Evolutionary conservation across 1,140 invertebrate genomes (phyloP).

Genomic region (Tetraneura akinire): DNA sequence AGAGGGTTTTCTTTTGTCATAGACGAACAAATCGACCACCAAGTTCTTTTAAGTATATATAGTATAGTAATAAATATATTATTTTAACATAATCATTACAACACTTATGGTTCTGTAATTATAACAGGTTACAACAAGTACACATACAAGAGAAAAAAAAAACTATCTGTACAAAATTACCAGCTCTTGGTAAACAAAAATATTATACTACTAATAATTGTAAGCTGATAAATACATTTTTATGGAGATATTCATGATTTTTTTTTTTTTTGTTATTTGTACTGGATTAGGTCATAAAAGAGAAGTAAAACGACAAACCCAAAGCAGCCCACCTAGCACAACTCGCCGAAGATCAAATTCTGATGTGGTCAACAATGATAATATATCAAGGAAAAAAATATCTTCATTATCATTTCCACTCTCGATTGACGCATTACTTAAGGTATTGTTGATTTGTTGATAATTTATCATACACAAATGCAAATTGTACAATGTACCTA

Average conservation of each 20-base stretch:
- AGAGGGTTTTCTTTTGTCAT: slow-evolving; percentile 70
- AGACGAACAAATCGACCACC: slow-evolving; percentile 65
- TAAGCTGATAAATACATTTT: slow-evolving; percentile 4
- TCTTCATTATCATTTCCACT: slow-evolving; percentile 48
- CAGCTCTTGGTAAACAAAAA: slow-evolving; percentile 8
- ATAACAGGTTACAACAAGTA: slow-evolving; percentile 17
- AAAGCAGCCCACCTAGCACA: neutral
- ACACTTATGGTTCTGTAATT: too few species aligned
- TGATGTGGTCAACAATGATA: slow-evolving; percentile 15
- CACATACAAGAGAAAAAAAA: slow-evolving; percentile 31
- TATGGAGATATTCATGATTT: neutral
- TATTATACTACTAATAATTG: neutral
- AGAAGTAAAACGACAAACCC: slow-evolving; percentile 23
- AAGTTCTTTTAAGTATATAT: slow-evolving; percentile 42
- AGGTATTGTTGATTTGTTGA: neutral
- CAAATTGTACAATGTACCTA: too few species aligned
- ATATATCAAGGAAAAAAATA: slow-evolving; percentile 28
- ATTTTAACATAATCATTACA: neutral
- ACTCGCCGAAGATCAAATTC: slow-evolving; percentile 24
- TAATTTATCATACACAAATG: too few species aligned
- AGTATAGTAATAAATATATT: neutral
- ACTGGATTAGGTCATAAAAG: neutral
- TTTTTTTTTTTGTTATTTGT: neutral
- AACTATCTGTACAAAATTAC: slow-evolving; percentile 14
- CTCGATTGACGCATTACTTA: slow-evolving; percentile 43